These are phyloP conservation scores for Thymelicus sylvestris DNA, from an alignment of 2,888 invertebrate genomes.

Conservation along the genomic window DNA sequence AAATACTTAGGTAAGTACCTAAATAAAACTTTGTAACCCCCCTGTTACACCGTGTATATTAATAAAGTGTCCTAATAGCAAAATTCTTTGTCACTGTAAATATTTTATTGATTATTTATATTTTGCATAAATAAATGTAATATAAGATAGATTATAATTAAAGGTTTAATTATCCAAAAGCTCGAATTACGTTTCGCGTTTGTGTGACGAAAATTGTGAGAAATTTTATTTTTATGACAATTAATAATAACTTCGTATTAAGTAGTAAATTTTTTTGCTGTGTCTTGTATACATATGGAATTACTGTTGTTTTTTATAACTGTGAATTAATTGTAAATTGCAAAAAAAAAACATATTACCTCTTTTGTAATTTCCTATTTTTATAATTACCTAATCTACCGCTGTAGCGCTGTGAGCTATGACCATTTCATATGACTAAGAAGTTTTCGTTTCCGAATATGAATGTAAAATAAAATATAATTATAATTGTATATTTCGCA, in stretches of 20 bases:
- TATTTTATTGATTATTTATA: neutral
- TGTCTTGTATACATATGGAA: no score
- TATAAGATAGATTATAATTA: no score
- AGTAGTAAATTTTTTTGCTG: no score
- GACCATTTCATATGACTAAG: no score
- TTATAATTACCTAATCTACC: conserved; percentile 2
- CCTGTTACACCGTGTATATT: no score
- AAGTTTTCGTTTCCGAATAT: no score
- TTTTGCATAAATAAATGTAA: neutral
- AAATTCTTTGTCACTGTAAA: neutral
- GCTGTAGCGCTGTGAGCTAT: neutral
- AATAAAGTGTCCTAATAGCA: no score
- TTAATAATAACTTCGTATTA: neutral
- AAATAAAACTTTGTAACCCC: no score
- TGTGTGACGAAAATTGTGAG: neutral
- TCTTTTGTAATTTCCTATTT: conserved; percentile 21
- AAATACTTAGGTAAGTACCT: no score
- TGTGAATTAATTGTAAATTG: neutral
- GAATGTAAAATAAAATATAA: neutral
- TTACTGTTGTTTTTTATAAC: neutral
- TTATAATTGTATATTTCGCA: neutral
- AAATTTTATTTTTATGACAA: neutral
- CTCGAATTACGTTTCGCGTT: neutral
- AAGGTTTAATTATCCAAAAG: no score
- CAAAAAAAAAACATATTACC: neutral